These are phyloP conservation scores for Meda fulgida DNA, from an alignment of 2,797 vertebrate genomes.

Conservation along the genomic window DNA sequence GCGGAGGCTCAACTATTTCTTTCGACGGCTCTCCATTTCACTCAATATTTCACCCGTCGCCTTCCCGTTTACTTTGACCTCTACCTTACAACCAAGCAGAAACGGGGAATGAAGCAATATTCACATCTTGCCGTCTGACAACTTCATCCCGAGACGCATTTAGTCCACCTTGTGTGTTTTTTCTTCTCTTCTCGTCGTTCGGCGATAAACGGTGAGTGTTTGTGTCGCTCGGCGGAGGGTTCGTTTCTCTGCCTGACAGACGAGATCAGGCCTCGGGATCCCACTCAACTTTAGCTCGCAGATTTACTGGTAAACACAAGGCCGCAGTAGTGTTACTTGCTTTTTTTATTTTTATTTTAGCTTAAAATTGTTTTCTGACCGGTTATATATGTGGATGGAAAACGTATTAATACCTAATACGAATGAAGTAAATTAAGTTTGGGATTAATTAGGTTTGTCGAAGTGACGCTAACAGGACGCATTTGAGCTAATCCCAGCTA, in stretches of 20 bases:
- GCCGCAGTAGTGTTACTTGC: slow-evolving; percentile 45
- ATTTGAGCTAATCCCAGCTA: slow-evolving; percentile 35
- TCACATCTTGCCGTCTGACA: slow-evolving; percentile 44
- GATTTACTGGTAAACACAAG: slow-evolving; percentile 56
- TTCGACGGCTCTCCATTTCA: slow-evolving; percentile 72
- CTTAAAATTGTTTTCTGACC: neutral
- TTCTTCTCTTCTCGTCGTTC: slow-evolving; percentile 30
- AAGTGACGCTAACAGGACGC: slow-evolving; percentile 5
- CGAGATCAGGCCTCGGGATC: slow-evolving; percentile 73
- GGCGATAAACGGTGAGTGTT: slow-evolving; percentile 73
- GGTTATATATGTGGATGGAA: neutral
- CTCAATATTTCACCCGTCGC: slow-evolving; percentile 54
- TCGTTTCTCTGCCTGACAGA: slow-evolving; percentile 55
- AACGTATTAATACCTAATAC: neutral
- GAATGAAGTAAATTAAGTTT: neutral
- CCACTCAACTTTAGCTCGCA: slow-evolving; percentile 75
- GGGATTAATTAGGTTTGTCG: neutral
- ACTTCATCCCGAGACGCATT: slow-evolving; percentile 27
- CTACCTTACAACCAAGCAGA: slow-evolving; percentile 50
- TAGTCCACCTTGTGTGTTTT: neutral
- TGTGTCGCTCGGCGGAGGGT: slow-evolving; percentile 46
- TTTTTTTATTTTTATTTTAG: neutral
- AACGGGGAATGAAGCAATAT: slow-evolving; percentile 68
- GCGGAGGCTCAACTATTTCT: slow-evolving; percentile 58
- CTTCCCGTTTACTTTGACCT: slow-evolving; percentile 71